Evolutionary conservation across 2,113 vertebrate species (phyloP), one percentile per base, ranked within the genome.

Genomic region (Callipepla squamata): DNA sequence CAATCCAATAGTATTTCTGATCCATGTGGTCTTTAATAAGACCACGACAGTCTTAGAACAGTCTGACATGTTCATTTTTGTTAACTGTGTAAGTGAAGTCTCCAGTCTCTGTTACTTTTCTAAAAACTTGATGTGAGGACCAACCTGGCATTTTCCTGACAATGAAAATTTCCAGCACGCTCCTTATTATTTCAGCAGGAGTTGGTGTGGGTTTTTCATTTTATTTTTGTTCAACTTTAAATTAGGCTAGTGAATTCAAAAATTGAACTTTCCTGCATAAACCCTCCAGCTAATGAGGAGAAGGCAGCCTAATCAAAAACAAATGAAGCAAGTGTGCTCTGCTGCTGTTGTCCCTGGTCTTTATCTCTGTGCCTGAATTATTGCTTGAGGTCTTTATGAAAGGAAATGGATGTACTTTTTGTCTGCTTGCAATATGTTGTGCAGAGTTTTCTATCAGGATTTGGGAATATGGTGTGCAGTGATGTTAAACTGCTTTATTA

Each of bases 401-500:
- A 42, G 32, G 40, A 92, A 84, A 68, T 57, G 18, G n/a, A 59
- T 86, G 25, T 48, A 38, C 15, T 72, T 94, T 90, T 79, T 95
- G 61, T 90, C 53, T 89, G 48, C 66, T 73, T 90, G 17, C 73
- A 95, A 20, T 88, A 61, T 84, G 57, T 65, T 77, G n/a, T 78
- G 61, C 32, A 40, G 61, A 16, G 34, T 80, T 94, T 92, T 40
- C 20, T 72, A 26, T 84, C 44, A 80, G 53, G 36, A 53, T 94
- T 95, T 93, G 19, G 13, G 47, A 86, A 57, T 88, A 78, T 11
- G 68, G 40, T 53, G 51, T 90, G 69, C 83, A 84, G 5, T 34
- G 74, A 22, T 90, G 76, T 87, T 94, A 85, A 93, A 95, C 65
- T 90, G 77, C 65, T 86, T 94, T 95, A 76, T 79, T 92, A 45